Conservation (phyloP, 1,140 invertebrate genomes). For the Vanessa tameamea region DNA sequence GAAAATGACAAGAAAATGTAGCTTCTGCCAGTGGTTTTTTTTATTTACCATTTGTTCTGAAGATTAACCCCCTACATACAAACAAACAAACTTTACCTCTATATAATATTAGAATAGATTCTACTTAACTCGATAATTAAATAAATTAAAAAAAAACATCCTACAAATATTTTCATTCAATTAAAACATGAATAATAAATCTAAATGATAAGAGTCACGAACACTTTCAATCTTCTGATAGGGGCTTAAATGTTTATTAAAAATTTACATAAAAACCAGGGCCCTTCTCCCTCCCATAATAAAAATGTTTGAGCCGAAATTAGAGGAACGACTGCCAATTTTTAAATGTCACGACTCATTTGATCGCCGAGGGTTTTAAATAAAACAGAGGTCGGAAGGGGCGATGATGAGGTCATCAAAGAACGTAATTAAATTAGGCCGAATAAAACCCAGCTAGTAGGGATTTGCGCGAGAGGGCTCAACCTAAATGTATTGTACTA, state of each 20-base stretch:
- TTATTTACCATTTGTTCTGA: no score
- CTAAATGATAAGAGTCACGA: no score
- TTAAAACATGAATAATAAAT: no score
- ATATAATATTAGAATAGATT: no score
- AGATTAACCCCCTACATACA: no score
- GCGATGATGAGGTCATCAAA: constrained; percentile 58
- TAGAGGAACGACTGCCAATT: constrained; percentile 35
- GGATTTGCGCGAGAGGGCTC: constrained; percentile 41
- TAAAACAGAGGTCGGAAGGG: constrained; percentile 46
- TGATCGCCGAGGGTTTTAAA: constrained; percentile 42
- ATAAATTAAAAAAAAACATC: no score
- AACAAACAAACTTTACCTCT: no score
- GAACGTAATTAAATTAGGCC: constrained; percentile 59
- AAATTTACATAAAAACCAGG: background rate
- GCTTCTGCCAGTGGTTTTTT: no score
- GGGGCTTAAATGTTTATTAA: constrained; percentile 5
- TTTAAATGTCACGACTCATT: constrained; percentile 41
- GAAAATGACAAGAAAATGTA: no score
- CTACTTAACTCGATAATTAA: no score
- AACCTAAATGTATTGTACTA: constrained; percentile 31
- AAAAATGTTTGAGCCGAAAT: constrained; percentile 26
- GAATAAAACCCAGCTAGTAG: constrained; percentile 44
- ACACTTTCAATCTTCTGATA: constrained; percentile 13
- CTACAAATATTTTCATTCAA: no score
- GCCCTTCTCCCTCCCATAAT: background rate